Base-by-base conservation (phyloP, 1,140 invertebrate species). In the Drosophila mauritiana region DNA sequence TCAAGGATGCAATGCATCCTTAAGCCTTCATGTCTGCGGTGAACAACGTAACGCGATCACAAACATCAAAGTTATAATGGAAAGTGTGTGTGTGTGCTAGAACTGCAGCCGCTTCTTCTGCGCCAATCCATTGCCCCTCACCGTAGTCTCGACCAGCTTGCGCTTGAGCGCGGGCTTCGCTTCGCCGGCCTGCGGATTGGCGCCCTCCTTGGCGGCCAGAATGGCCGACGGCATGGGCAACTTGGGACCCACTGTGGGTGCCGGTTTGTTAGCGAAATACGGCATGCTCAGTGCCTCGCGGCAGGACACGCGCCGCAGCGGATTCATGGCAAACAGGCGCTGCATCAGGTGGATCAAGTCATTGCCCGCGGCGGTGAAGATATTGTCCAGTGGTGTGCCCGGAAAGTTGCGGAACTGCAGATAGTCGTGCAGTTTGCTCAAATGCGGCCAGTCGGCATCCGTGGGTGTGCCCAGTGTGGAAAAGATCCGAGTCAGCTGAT, bases 401-500 rank as follows among this genome's bases (percentile, higher is more conserved):
- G 96, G 95, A 80, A 97, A 97, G 3, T 94, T 93, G 91, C 98
- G 99, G 91, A 99, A 99, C 82, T 97, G 95, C 40, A 99, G 96
- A 92, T 96, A 99, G 93, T 99, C 98, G 37, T 97, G 96, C 13
- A 99, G 93, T 61, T 94, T 94, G 49, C 94, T 96, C 92, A 99
- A 94, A 58, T 96, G 96, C 3, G 97, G 97, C 99, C 99, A 99
- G 59, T 95, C 97, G 77, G 97, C 95, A 89, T 99, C 97, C 17
- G 94, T 96, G 2, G 99, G 98, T 51, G 98, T 98, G 34, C 99
- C 99, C 80, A 94, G 93, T 20, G 96, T 97, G 93, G 97, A 96
- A 93, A 99, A 99, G 83, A 99, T 99, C 91, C 96, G 97, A 0
- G 97, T 97, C 1, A 99, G 93, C 89, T 99, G 99, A 93, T 99